Conservation (phyloP, 2,888 invertebrate species). For the Thereva unica region DNA sequence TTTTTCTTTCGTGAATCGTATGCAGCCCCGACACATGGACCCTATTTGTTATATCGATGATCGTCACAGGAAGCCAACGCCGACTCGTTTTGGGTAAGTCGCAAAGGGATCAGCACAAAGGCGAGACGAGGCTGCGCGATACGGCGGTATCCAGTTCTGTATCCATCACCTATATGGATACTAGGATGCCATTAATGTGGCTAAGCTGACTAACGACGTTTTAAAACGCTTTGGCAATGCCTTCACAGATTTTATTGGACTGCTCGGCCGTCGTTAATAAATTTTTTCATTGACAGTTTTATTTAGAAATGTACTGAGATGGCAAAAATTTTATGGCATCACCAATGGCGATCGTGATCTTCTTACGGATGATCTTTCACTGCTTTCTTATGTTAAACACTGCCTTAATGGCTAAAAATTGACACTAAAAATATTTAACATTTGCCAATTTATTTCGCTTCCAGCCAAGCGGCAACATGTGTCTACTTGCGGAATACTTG, state of each 20-base stretch:
- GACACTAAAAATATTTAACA: constrained; percentile 36
- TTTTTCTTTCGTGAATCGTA: constrained; percentile 15
- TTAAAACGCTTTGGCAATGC: not conserved
- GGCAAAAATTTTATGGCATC: constrained; percentile 25
- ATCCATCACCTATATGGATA: constrained; percentile 17
- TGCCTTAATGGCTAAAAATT: constrained; percentile 35
- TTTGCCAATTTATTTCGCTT: constrained; percentile 31
- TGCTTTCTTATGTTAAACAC: constrained; percentile 30
- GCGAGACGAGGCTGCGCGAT: not conserved
- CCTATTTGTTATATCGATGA: constrained; percentile 20
- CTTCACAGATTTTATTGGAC: not conserved
- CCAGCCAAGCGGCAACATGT: constrained; percentile 25
- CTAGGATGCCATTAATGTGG: not conserved
- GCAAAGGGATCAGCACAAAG: not conserved
- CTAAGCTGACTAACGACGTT: not conserved
- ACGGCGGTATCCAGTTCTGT: not conserved
- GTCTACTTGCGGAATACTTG: not conserved
- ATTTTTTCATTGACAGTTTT: constrained; percentile 36
- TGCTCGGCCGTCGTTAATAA: constrained; percentile 18
- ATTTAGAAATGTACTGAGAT: constrained; percentile 32
- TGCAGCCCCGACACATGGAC: not conserved
- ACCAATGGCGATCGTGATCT: constrained; percentile 23
- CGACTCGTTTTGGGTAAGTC: not conserved
- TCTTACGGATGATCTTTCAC: constrained; percentile 25
- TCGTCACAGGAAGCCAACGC: constrained; percentile 32